A percentile compares a stretch with the other conserved stretches of the same genome.
Conservation (phyloP, 2,888 invertebrate genomes). For the Agrotis ipsilon region DNA sequence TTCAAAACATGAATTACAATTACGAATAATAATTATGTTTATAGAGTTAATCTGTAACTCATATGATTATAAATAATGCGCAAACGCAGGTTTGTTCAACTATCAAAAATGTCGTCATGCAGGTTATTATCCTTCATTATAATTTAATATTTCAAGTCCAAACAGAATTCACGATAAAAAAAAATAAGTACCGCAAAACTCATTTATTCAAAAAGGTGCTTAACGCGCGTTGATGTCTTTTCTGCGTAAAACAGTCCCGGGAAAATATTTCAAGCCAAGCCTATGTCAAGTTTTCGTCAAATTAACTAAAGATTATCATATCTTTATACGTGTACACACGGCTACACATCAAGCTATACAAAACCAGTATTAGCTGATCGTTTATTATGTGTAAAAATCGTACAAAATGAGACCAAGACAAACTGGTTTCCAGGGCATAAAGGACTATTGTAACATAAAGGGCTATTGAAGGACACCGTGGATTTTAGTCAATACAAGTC, state of each 20-base stretch:
- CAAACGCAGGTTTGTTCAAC: background rate
- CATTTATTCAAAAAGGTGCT: background rate
- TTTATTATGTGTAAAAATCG: too few relatives aligned
- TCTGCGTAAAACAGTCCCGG: slow-evolving; percentile 25
- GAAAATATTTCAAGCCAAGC: background rate
- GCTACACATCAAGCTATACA: too few relatives aligned
- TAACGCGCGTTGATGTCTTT: slow-evolving; percentile 65
- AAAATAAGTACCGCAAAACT: background rate
- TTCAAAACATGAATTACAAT: background rate
- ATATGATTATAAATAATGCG: background rate
- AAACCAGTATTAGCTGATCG: too few relatives aligned
- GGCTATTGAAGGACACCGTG: too few relatives aligned
- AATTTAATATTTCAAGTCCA: background rate
- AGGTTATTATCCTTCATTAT: background rate
- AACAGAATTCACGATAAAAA: background rate
- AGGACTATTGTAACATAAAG: too few relatives aligned
- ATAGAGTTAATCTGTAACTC: background rate
- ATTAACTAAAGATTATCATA: background rate
- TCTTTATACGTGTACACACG: background rate
- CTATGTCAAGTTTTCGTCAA: background rate
- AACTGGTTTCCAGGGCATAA: too few relatives aligned
- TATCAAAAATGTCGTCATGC: background rate
- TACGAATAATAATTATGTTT: background rate
- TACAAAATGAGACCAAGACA: too few relatives aligned
- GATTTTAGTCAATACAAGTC: too few relatives aligned